phyloP scores from a whole-genome alignment of 2,113 vertebrate genomes.

The Notechis scutatus region DNA sequence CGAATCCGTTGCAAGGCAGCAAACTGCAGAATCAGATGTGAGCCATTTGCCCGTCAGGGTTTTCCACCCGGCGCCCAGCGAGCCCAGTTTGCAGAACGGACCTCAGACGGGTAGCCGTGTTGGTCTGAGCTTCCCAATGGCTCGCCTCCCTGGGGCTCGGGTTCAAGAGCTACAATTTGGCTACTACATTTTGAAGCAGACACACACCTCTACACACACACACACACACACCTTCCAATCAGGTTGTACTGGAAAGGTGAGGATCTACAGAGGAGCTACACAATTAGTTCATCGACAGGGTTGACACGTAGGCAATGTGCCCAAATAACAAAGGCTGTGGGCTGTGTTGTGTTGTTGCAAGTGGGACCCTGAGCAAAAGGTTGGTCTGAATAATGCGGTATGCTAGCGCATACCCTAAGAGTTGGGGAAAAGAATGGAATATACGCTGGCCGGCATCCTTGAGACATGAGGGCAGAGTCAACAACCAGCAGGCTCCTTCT shows the following conservation, averaged over 20 bases:
- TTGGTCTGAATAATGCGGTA: neutral
- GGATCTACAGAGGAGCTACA: neutral
- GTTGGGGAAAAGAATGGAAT: neutral
- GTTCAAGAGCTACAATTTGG: neutral
- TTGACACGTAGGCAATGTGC: neutral
- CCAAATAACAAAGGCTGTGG: neutral
- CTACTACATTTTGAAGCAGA: neutral
- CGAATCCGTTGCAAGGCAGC: neutral
- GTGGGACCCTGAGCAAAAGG: neutral
- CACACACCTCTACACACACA: neutral
- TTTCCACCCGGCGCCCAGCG: accelerated
- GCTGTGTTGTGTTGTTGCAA: neutral
- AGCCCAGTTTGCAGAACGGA: neutral
- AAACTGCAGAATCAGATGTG: neutral
- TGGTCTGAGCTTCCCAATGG: neutral
- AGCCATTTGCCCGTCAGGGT: neutral
- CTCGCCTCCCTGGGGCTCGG: neutral
- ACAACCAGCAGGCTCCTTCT: no score
- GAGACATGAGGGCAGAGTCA: neutral
- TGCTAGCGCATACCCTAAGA: neutral
- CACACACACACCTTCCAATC: neutral
- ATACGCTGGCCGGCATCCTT: neutral
- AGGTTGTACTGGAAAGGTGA: neutral
- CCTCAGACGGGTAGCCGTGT: neutral
- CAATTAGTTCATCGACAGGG: neutral